Percentiles rank a stretch among this genome's conserved stretches.
phyloP scores from a whole-genome alignment of 1,140 invertebrate genomes.

The Penaeus vannamei region DNA sequence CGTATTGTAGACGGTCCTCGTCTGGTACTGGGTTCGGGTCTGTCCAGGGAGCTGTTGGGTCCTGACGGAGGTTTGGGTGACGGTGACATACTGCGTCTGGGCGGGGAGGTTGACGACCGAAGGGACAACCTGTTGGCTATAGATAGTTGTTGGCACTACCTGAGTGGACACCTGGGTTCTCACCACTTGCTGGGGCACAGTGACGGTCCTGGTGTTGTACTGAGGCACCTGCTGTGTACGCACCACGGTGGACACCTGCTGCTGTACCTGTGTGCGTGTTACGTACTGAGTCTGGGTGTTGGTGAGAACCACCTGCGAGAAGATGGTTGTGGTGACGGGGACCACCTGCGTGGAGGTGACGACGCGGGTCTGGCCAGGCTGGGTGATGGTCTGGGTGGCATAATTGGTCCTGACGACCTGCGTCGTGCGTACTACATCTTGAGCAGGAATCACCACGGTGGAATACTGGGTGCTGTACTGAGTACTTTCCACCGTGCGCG shows the following conservation, averaged over 20 bases:
- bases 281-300: constrained; percentile 59
- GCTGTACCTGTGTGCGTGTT: constrained; percentile 54
- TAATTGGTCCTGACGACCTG: constrained; percentile 36
- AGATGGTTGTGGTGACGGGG: constrained; percentile 49
- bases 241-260: constrained; percentile 40
- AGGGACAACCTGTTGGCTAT: constrained; percentile 32
- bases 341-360: constrained; percentile 51
- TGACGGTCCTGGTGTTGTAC: constrained; percentile 46
- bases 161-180: constrained; percentile 50
- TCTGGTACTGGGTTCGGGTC: constrained; percentile 35
- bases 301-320: constrained; percentile 51
- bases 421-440: constrained; percentile 3
- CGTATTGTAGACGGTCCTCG: constrained; percentile 46
- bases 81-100: constrained; percentile 39
- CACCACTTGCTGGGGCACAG: constrained; percentile 48
- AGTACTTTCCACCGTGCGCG: constrained; percentile 50
- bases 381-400: constrained; percentile 34
- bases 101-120: constrained; percentile 31
- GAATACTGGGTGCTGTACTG: constrained; percentile 58
- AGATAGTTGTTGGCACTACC: constrained; percentile 60
- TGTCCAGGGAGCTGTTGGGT: constrained; percentile 44
- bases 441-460: constrained; percentile 47
- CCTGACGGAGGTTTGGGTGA: constrained; percentile 26
- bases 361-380: constrained; percentile 43
- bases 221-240: constrained; percentile 54